Conservation (phyloP, 2,888 invertebrate species). For the Pollenia amentaria region DNA sequence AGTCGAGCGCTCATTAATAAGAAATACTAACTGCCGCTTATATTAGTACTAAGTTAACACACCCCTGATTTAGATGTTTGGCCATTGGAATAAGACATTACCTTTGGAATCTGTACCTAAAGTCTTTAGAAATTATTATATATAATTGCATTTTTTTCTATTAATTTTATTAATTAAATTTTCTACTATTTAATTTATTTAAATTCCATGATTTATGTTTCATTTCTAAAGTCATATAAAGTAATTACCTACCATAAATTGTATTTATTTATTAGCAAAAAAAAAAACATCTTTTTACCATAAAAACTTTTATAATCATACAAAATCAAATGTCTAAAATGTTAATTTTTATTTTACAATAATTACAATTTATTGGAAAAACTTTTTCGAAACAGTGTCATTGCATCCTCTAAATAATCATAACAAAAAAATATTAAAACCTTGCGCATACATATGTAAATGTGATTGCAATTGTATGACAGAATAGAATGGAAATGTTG, state of each 20-base stretch:
- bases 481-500: conserved; percentile 38
- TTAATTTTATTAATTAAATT: background rate
- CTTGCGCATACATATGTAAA: conserved; percentile 18
- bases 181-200: background rate
- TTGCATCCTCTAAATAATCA: conserved; percentile 34
- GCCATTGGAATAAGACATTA: too few species aligned
- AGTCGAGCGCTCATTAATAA: too few species aligned
- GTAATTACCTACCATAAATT: conserved; percentile 5
- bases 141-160: background rate
- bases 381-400: conserved; percentile 36
- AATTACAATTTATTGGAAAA: conserved; percentile 52
- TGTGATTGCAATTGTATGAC: conserved; percentile 49
- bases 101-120: too few species aligned
- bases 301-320: conserved; percentile 7
- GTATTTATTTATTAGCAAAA: background rate
- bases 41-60: too few species aligned
- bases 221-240: background rate
- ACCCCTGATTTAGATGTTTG: too few species aligned
- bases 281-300: too few species aligned
- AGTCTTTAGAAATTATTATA: too few species aligned
- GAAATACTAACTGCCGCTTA: too few species aligned
- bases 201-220: conserved; percentile 6
- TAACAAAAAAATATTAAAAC: background rate
- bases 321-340: conserved; percentile 62
- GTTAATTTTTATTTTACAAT: conserved; percentile 54